phyloP scores from a whole-genome alignment of 2,113 vertebrate genomes.

The Irena cyanogastra region DNA sequence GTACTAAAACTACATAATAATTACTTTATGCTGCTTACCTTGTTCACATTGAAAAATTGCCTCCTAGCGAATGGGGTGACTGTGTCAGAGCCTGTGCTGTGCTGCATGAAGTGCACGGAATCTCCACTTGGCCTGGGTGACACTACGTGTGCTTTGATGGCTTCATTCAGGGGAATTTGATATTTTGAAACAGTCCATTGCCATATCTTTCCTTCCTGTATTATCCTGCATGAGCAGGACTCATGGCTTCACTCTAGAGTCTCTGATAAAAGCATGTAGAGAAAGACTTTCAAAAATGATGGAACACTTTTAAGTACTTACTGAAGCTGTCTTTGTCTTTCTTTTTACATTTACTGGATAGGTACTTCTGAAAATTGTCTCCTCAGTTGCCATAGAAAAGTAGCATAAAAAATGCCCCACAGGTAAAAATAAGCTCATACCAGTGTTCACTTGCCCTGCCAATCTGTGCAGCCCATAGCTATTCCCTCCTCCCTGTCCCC shows the following conservation, averaged over 20 bases:
- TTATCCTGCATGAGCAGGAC: background rate
- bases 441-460: background rate
- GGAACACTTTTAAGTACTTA: background rate
- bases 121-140: background rate
- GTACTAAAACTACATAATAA: background rate
- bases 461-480: background rate
- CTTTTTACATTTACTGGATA: background rate
- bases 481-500: background rate
- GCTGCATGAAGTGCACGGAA: background rate
- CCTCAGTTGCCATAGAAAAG: background rate
- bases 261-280: background rate
- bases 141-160: background rate
- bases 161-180: background rate
- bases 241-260: background rate
- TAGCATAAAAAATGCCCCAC: background rate
- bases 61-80: background rate
- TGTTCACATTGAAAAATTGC: background rate
- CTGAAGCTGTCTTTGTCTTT: background rate
- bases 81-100: background rate
- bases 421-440: background rate
- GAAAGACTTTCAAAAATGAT: background rate
- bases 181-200: background rate
- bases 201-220: background rate
- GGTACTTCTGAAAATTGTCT: background rate
- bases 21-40: background rate